Conservation (phyloP, 1,140 invertebrate genomes). For the Chironomus tepperi region DNA sequence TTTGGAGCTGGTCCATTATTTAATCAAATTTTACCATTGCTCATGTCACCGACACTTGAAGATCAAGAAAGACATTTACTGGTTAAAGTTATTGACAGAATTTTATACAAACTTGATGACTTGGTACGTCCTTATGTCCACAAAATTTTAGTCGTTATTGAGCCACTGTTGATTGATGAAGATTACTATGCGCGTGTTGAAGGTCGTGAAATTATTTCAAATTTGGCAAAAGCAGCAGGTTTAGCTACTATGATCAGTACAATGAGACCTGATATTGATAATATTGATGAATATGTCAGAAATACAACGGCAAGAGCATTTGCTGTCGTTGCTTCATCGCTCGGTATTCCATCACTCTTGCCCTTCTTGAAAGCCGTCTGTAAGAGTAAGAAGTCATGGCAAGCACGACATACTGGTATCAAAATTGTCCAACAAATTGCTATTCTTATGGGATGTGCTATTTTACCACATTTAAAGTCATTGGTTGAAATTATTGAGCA, state of each 20-base stretch:
- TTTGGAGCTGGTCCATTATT: constrained; percentile 98
- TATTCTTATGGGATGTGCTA: constrained; percentile 99
- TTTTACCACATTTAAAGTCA: constrained; percentile 94
- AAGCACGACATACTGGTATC: constrained; percentile 97
- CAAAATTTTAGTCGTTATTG: constrained; percentile 98
- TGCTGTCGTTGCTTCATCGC: constrained; percentile 96
- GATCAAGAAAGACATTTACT: constrained; percentile 98
- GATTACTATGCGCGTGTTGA: constrained; percentile 99
- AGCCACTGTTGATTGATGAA: constrained; percentile 97
- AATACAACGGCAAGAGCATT: constrained; percentile 99
- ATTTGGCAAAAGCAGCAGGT: constrained; percentile 98
- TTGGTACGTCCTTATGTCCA: constrained; percentile 98
- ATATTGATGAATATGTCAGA: constrained; percentile 98
- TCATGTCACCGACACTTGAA: constrained; percentile 99
- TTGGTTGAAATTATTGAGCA: constrained; percentile 99
- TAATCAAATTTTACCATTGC: constrained; percentile 95
- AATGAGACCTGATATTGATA: constrained; percentile 99
- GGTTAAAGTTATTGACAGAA: constrained; percentile 99
- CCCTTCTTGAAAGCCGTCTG: constrained; percentile 99
- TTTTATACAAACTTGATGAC: constrained; percentile 98
- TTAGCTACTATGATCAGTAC: constrained; percentile 99
- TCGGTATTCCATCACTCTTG: constrained; percentile 94
- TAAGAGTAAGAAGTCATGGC: constrained; percentile 99
- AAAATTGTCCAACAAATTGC: constrained; percentile 99
- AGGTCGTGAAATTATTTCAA: constrained; percentile 98